Evolutionary conservation across 2,888 invertebrate genomes (phyloP), one percentile per base, ranked within the genome.

Genomic region (Marasmarcha lunaedactyla): DNA sequence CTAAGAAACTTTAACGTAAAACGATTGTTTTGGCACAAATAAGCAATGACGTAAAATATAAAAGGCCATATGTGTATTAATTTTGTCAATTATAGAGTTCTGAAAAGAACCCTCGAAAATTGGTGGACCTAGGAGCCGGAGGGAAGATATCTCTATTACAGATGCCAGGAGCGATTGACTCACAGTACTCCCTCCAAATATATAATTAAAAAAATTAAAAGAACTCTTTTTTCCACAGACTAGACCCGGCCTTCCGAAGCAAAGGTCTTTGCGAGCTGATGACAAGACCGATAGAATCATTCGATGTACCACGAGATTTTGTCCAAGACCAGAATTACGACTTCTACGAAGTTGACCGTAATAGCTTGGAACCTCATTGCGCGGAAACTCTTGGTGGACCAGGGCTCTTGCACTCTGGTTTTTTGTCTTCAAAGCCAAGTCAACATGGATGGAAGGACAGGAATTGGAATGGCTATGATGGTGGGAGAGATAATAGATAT

Each of bases 201-300:
- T n/a, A n/a, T n/a, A n/a, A n/a, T 20, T 20, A 20, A 20, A 20
- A 20, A 20, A 20, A 3, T 5, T 20, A 5, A 20, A 5, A 20
- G 7, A 20, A 20, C 7, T 20, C 20, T 7, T 20, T 20, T 20
- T 7, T 20, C 20, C 7, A n/a, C 67, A 89, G 89, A 59, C 65
- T 90, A 57, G 91, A 91, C 63, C 87, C 87, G 1, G 84, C 87
- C 0, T 90, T 89, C 48, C 86, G 89, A 41, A 89, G 89, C 0
- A 89, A 89, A 68, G 92, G 92, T 7, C 88, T 90, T 14, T 93
- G 93, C 57, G 93, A 93, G 66, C 71, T 93, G 40, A 87, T 91
- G 49, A 89, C 91, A 9, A 83, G 89, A 36, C 91, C 93, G 0
- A 84, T 90, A 36, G 83, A 88, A 47, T 86, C 88, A 20, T 87